Base-by-base conservation (phyloP, 2,888 invertebrate species). In the Microplitis deprimator region DNA sequence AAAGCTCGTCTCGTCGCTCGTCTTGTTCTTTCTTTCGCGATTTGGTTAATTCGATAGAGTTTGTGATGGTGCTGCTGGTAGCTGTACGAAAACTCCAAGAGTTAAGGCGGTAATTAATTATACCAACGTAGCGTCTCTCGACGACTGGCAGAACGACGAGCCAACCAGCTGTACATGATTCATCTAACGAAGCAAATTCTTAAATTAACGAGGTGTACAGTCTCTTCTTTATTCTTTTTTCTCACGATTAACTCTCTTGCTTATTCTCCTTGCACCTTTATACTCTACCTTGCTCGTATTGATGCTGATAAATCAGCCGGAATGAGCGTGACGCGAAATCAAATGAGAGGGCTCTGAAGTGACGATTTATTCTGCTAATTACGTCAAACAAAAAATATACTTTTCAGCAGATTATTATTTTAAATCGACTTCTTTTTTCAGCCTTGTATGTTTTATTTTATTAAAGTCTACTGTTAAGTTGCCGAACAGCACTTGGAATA, bases 161-260 rank as follows among this genome's bases (percentile, higher is more conserved):
- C 84, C 87, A 87, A 86, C 89, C 85, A 86, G 82, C 84, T 83
- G 87, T 76, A 86, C 84, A 82, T 84, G 84, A 89, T 89, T 87
- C 84, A 84, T 82, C 89, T 89, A 89, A 89, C 89, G 89, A 89
- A 87, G 84, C 85, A 86, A 79, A 87, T 89, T 89, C 87, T 88
- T 88, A 87, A 88, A 88, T 87, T 85, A 87, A 85, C 87, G 84
- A 83, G 82, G 77, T 38, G n/a, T 41, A 75, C 41, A 38, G 39
- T 62, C 50, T 70, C 40, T 40, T 20, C 41, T 40, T 59, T 6
- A 10, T 41, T 50, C 40, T 67, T 72, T 76, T 76, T 60, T 76
- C 20, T 68, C 16, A 2, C 20, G 60, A 64, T 71, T 71, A 17
- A 68, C 16, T 61, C 16, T 61, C 60, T 0, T 39, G 29, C n/a